Evolutionary conservation across 2,888 invertebrate genomes (phyloP).

Genomic region (Phymatocera aterrima): DNA sequence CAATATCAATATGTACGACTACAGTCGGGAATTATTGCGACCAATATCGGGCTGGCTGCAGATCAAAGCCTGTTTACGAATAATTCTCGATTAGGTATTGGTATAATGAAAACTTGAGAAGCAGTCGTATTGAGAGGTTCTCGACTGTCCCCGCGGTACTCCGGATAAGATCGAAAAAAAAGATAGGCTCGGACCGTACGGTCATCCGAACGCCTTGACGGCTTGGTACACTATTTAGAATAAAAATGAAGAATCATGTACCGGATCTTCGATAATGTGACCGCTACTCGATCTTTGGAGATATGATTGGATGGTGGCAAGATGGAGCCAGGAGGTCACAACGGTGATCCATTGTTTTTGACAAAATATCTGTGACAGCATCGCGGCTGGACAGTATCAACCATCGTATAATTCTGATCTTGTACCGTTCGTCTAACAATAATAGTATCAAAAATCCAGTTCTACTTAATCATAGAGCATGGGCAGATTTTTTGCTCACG

Average conservation of each 20-base stretch:
- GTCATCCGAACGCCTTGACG: constrained; percentile 22
- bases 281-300: constrained; percentile 15
- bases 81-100: neutral
- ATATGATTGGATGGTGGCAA: constrained; percentile 29
- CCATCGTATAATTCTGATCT: neutral
- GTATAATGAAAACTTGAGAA: neutral
- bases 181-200: neutral
- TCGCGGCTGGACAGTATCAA: constrained; percentile 8
- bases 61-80: neutral
- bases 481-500: neutral
- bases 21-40: neutral
- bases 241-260: constrained; percentile 31
- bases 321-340: constrained; percentile 2
- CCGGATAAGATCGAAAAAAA: neutral
- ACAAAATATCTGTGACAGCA: constrained; percentile 32
- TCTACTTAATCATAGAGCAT: constrained; percentile 17
- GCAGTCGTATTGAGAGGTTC: neutral
- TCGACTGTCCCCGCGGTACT: constrained; percentile 3
- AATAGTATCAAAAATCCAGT: constrained; percentile 34
- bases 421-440: constrained; percentile 24
- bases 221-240: constrained; percentile 17
- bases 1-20: neutral
- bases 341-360: constrained; percentile 35
- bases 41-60: neutral
- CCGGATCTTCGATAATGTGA: constrained; percentile 13